Evolutionary conservation across 2,113 vertebrate species (phyloP), one percentile per base, ranked within the genome.

Genomic region (Engystomops pustulosus): DNA sequence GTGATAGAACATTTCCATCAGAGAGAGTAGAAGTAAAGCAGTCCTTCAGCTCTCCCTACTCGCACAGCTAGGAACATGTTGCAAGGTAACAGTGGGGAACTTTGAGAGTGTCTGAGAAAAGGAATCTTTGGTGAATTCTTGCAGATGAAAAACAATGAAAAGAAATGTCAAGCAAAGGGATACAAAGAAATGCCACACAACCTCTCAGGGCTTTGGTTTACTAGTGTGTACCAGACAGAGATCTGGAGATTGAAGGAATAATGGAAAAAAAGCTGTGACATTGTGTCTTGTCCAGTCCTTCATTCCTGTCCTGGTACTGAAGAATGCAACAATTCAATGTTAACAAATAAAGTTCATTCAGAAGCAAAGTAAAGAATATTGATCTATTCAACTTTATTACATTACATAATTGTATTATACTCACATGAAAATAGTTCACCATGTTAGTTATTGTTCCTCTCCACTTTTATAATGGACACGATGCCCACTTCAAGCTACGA

Each of bases 1-100:
- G 86, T 83, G 89, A 87, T 82, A 75, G 41, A 89, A 81, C 41
- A 36, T 58, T 88, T 79, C 81, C 71, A 85, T 88, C 86, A 90
- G 86, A 89, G 49, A 86, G 47, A 87, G 86, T 60, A 69, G 62
- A 84, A 85, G 79, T 84, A 36, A 82, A 86, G 79, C 55, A 85
- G 47, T 65, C 74, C 89, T 86, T 84, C 86, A 87, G 87, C 90
- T 91, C 85, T 84, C 83, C 23, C 60, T 23, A 38, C 74, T 68
- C 83, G 80, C 88, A 88, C 84, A 81, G 85, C 51, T 81, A 4
- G 69, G 45, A 79, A 68, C 47, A 44, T 87, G 77, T 80, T 68
- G 67, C 25, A 80, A 85, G 71, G 67, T 80, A 84, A 84, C 82
- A 84, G 82, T 84, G 47, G 82, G 60, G 82, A 3, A 89, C 74